These are phyloP conservation scores for Lasioglossum lativentre DNA, from an alignment of 2,888 invertebrate genomes.

Conservation along the genomic window DNA sequence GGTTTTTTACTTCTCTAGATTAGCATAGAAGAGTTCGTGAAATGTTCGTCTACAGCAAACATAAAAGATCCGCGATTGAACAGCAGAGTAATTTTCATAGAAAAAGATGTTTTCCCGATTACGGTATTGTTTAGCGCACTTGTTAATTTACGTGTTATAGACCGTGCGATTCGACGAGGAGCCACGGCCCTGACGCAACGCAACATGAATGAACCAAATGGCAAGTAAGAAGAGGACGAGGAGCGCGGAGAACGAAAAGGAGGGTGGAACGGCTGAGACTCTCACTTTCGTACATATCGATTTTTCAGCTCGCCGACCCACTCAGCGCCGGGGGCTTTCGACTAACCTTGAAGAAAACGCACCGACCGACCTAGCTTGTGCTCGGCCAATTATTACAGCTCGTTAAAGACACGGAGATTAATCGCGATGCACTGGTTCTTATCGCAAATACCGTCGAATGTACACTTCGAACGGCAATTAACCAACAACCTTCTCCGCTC, in stretches of 20 bases:
- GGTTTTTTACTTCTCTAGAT: too few relatives aligned
- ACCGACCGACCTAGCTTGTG: slow-evolving; percentile 66
- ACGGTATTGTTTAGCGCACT: not conserved
- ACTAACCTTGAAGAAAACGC: slow-evolving; percentile 76
- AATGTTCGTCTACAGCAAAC: too few relatives aligned
- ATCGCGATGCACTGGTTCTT: not conserved
- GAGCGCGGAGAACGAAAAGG: slow-evolving; percentile 70
- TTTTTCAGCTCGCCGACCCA: slow-evolving; percentile 80
- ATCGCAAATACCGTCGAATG: slow-evolving; percentile 11
- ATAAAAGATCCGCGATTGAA: not conserved
- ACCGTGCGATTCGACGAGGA: slow-evolving; percentile 25
- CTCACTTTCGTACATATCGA: slow-evolving; percentile 82
- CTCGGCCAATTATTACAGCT: slow-evolving; percentile 51
- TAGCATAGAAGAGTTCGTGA: too few relatives aligned
- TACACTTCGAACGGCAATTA: slow-evolving; percentile 12
- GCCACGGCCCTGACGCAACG: slow-evolving; percentile 58
- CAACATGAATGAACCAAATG: slow-evolving; percentile 69
- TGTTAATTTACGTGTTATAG: slow-evolving; percentile 2
- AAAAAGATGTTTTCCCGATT: not conserved
- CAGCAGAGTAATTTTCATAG: not conserved
- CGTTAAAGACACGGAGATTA: slow-evolving; percentile 23
- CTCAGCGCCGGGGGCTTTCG: slow-evolving; percentile 71
- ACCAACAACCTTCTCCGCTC: not conserved
- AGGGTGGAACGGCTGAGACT: slow-evolving; percentile 73
- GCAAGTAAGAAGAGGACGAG: slow-evolving; percentile 71